Base-by-base conservation (phyloP, 2,797 vertebrate species). In the Cryptoblepharus egeriae region DNA sequence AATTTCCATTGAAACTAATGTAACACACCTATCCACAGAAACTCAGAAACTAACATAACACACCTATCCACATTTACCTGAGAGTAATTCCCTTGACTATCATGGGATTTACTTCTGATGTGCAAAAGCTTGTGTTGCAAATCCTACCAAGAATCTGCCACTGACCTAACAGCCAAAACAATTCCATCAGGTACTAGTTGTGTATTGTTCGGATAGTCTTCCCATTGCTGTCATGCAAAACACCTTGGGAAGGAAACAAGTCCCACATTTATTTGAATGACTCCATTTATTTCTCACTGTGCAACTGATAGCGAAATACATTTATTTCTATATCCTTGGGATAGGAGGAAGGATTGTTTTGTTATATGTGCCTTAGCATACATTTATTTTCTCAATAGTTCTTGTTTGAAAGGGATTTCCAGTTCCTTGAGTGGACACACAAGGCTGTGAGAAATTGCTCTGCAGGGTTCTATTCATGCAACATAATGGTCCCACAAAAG, bases 351-450 rank as follows among this genome's bases (percentile, higher is more conserved):
- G 88, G 89, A 92, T 92, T 94, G 93, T 94, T 94, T 92, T 93
- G 87, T 92, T 92, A 90, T 83, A 90, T 85, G 92, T 87, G 93
- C 84, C 84, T 88, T 88, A 89, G 91, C 90, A 93, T 90, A 87
- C 90, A 91, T 93, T 94, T 93, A 94, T 93, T 93, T 93, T 84
- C 92, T 91, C 93, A 84, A 90, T 93, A 92, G 88, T 91, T 92
- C 90, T 90, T 78, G 86, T 91, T 89, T 93, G 88, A 90, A 93
- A 93, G 86, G 89, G 90, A 79, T 81, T 90, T 88, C 91, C 85
- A 92, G 91, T 85, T 89, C 91, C 91, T 90, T 93, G 91, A 91
- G 92, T 88, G 84, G 91, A 89, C 92, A 90, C 86, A 88, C 87
- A 85, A 91, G 88, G 91, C 91, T 86, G 88, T 82, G 90, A 91